These are phyloP conservation scores for Miniopterus natalensis DNA, from an alignment of 2,113 vertebrate genomes.

Conservation along the genomic window DNA sequence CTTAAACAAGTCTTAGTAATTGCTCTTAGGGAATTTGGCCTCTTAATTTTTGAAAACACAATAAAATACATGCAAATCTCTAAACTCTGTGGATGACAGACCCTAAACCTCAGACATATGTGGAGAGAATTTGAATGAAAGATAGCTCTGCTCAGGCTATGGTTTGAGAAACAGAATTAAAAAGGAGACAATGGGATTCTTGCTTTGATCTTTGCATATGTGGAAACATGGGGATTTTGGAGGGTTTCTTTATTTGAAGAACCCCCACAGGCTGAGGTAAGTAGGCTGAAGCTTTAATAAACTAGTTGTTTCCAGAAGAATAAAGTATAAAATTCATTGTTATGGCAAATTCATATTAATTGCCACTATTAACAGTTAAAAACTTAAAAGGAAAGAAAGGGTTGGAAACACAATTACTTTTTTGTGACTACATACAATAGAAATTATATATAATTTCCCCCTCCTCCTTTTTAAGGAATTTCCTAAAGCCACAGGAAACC, in stretches of 20 bases:
- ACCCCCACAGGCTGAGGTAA: background rate
- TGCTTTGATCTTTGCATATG: conserved; percentile 58
- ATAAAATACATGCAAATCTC: conserved; percentile 69
- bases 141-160: background rate
- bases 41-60: conserved; percentile 79
- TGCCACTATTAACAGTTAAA: conserved; percentile 47
- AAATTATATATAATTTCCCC: background rate
- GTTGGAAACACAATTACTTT: conserved; percentile 34
- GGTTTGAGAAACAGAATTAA: conserved; percentile 60
- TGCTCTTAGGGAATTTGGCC: conserved; percentile 74
- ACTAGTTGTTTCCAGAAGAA: conserved; percentile 20
- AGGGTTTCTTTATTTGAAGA: background rate
- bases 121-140: conserved; percentile 38
- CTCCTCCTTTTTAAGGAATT: background rate
- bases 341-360: conserved; percentile 62
- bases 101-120: background rate
- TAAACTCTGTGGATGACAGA: conserved; percentile 56
- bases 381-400: conserved; percentile 43
- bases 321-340: background rate
- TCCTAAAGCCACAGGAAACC: conserved; percentile 38
- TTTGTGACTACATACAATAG: background rate
- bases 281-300: background rate
- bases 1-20: conserved; percentile 80
- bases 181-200: conserved; percentile 42
- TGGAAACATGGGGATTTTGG: background rate